Base-by-base conservation (phyloP, 1,140 invertebrate species). In the Eriocheir sinensis region DNA sequence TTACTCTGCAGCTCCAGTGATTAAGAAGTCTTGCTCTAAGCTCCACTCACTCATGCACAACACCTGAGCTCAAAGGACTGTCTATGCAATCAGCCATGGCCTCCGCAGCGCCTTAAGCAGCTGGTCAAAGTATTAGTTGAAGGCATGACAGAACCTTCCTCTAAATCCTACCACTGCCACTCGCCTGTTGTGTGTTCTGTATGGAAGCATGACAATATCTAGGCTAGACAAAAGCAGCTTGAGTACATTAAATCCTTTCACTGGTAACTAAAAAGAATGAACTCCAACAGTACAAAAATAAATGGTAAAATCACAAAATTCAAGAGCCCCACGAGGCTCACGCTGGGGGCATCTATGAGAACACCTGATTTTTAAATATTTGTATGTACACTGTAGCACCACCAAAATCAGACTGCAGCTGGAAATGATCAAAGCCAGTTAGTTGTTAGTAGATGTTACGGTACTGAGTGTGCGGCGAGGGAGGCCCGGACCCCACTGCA, bases 371-470 rank as follows among this genome's bases (percentile, higher is more conserved):
- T 92, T 86, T 83, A 94, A 94, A 94, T 72, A 91, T 85, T 80
- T 92, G 36, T 94, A 94, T 94, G 89, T 94, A 94, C 94, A 94
- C 72, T 92, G 89, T 94, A 94, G 94, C 94, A 94, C 94, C 94
- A 94, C 94, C 94, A 90, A 94, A 94, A 94, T 94, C 94, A 94
- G 94, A 94, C 94, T 94, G 94, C 94, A 94, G 90, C 94, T 94
- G 94, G 89, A 94, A 94, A 91, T 91, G 90, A 94, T 94, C 89
- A 94, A 94, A 83, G 94, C 89, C 89, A 94, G 94, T 94, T 94
- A 94, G 94, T 94, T 91, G 94, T 94, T 94, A 94, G 94, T 94
- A 94, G 41, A 92, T 93, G 91, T 93, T 93, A 93, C 41, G 53
- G 17, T 80, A 72, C 60, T 72, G 60, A 72, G 60, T 53, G 27